phyloP scores from a whole-genome alignment of 1,140 invertebrate genomes.

The Phymastichus coffea region DNA sequence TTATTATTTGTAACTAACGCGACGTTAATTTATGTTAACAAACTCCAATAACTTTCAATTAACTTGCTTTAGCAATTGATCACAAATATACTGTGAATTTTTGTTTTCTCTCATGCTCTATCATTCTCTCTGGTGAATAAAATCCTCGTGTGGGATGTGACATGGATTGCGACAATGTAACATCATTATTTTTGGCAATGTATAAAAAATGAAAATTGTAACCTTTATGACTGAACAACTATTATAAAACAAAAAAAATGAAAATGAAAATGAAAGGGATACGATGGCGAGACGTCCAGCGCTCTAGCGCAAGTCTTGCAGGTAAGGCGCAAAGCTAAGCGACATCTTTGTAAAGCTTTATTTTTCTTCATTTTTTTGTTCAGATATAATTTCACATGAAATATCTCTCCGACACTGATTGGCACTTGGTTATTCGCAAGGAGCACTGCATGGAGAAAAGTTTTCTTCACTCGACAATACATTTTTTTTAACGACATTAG shows the following conservation, averaged over 20 bases:
- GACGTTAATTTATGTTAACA: no score
- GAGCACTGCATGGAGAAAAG: no score
- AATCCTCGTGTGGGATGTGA: background rate
- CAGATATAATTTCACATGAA: background rate
- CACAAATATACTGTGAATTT: no score
- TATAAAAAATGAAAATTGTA: slow-evolving; percentile 3
- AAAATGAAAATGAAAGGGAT: slow-evolving; percentile 15
- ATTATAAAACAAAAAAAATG: slow-evolving; percentile 10
- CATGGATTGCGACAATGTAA: background rate
- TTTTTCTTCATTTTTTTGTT: background rate
- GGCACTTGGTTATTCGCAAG: background rate
- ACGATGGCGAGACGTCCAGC: slow-evolving; percentile 7
- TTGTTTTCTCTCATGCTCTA: background rate
- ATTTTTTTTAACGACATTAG: no score
- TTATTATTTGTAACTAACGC: no score
- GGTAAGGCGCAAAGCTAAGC: slow-evolving; percentile 34
- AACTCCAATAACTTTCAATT: slow-evolving; percentile 37
- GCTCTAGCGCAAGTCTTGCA: slow-evolving; percentile 29
- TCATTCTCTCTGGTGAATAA: background rate
- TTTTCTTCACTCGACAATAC: no score
- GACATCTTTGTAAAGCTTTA: background rate
- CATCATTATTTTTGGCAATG: background rate
- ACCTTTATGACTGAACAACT: no score
- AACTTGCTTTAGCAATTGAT: slow-evolving; percentile 1
- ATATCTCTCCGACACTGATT: background rate